Percentiles rank a stretch among this genome's conserved stretches.
Conservation (phyloP, 1,140 invertebrate genomes). For the Himalopsyche phryganea region DNA sequence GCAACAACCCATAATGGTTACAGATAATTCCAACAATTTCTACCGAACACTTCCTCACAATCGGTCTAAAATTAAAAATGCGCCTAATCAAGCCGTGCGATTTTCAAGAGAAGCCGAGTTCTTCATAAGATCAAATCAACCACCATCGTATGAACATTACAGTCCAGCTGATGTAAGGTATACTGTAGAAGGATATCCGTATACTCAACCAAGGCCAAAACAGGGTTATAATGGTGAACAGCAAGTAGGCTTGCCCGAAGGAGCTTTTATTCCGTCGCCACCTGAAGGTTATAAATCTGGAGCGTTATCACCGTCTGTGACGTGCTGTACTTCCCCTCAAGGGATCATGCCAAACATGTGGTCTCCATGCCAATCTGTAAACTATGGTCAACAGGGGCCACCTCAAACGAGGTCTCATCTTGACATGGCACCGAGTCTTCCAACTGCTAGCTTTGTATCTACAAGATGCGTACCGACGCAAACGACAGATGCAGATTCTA, state of each 20-base stretch:
- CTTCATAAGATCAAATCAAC: constrained; percentile 37
- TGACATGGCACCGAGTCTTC: constrained; percentile 38
- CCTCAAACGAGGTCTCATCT: constrained; percentile 15
- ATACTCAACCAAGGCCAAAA: constrained; percentile 42
- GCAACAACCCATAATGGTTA: constrained; percentile 51
- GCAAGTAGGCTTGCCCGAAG: constrained; percentile 52
- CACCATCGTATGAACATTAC: constrained; percentile 53
- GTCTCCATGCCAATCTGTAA: constrained; percentile 28
- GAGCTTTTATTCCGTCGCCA: constrained; percentile 65
- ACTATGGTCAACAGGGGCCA: constrained; percentile 29
- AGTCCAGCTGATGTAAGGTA: constrained; percentile 65
- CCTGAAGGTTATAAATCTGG: constrained; percentile 63
- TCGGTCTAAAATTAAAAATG: constrained; percentile 58
- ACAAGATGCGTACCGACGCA: constrained; percentile 57
- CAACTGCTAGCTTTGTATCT: constrained; percentile 21
- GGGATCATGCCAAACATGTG: constrained; percentile 27
- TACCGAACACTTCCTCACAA: constrained; percentile 70
- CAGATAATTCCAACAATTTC: constrained; percentile 51
- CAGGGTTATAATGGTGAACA: constrained; percentile 46
- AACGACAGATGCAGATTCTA: constrained; percentile 49
- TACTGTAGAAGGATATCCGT: constrained; percentile 75
- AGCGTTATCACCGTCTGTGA: constrained; percentile 33
- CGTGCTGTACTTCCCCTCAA: constrained; percentile 36
- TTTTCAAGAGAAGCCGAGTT: constrained; percentile 68
- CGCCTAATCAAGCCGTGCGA: constrained; percentile 58